A percentile compares a stretch with the other conserved stretches of the same genome.
phyloP scores from a whole-genome alignment of 1,140 invertebrate genomes.

The Gryllus bimaculatus region DNA sequence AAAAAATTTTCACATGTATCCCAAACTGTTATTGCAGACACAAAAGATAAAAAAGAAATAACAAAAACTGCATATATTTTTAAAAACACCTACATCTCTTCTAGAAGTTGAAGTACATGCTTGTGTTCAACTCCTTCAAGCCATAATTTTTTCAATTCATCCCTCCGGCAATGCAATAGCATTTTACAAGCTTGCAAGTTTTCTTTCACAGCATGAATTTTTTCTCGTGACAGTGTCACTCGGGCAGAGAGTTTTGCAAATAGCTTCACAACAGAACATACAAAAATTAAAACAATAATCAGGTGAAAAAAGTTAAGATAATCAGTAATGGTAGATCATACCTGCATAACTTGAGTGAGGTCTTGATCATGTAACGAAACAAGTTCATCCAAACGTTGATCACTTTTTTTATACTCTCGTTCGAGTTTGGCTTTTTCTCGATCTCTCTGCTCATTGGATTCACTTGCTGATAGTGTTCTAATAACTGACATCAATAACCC shows the following conservation, averaged over 20 bases:
- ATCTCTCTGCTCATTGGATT: slow-evolving; percentile 89
- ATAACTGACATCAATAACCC: slow-evolving; percentile 88
- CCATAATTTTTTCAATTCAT: slow-evolving; percentile 89
- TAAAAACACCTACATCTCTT: slow-evolving; percentile 64
- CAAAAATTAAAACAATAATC: slow-evolving; percentile 9
- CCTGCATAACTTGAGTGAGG: slow-evolving; percentile 76
- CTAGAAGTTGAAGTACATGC: slow-evolving; percentile 73
- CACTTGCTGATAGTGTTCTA: slow-evolving; percentile 79
- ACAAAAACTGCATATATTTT: too few species aligned
- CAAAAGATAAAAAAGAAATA: not conserved
- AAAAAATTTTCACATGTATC: slow-evolving; percentile 18
- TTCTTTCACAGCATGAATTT: slow-evolving; percentile 75
- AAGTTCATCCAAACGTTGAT: slow-evolving; percentile 76
- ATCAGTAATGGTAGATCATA: slow-evolving; percentile 28
- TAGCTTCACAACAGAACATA: slow-evolving; percentile 39
- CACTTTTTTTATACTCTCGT: slow-evolving; percentile 85
- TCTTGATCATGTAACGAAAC: slow-evolving; percentile 82
- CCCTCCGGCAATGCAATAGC: slow-evolving; percentile 78
- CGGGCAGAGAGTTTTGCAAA: slow-evolving; percentile 71
- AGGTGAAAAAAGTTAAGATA: not conserved
- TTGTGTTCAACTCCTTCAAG: slow-evolving; percentile 87
- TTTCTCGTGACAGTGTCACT: slow-evolving; percentile 68
- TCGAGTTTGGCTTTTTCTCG: slow-evolving; percentile 88
- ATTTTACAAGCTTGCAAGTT: slow-evolving; percentile 84
- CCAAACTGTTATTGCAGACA: too few species aligned